These are phyloP conservation scores for Prionailurus viverrinus DNA, from an alignment of 2,113 vertebrate species.

Conservation along the genomic window DNA sequence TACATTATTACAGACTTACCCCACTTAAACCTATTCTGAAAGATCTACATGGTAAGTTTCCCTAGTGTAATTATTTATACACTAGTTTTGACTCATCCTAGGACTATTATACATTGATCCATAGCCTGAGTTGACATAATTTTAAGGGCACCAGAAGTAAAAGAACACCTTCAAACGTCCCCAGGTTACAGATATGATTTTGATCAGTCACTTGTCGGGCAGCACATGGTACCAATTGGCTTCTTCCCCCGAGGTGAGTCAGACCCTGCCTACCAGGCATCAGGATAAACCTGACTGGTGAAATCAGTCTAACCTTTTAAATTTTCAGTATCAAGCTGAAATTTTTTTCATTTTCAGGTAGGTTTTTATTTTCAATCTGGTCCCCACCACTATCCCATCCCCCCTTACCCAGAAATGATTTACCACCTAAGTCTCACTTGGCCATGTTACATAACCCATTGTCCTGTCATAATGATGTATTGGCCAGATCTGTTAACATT, in stretches of 20 bases:
- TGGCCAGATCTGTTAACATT: conserved; percentile 27
- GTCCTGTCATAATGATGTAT: conserved; percentile 56
- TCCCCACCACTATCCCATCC: not conserved
- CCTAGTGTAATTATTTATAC: not conserved
- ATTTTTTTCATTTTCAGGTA: not conserved
- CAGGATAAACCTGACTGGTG: not conserved
- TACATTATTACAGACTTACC: not conserved
- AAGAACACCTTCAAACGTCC: not conserved
- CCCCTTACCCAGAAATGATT: not conserved
- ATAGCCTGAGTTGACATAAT: not conserved
- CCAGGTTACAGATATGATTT: not conserved
- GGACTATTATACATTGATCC: not conserved
- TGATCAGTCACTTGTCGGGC: rapidly evolving
- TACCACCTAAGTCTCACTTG: not conserved
- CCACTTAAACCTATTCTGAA: not conserved
- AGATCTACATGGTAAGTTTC: not conserved
- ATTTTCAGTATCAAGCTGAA: not conserved
- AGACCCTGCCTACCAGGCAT: not conserved
- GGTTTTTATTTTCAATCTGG: not conserved
- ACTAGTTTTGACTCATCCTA: not conserved
- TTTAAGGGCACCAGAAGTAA: not conserved
- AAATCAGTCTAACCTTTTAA: not conserved
- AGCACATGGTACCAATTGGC: not conserved
- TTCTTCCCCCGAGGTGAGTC: not conserved
- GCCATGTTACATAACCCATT: not conserved